Evolutionary conservation across 2,888 invertebrate genomes (phyloP), one percentile per base, ranked within the genome.

Genomic region (Oscheius sp.): DNA sequence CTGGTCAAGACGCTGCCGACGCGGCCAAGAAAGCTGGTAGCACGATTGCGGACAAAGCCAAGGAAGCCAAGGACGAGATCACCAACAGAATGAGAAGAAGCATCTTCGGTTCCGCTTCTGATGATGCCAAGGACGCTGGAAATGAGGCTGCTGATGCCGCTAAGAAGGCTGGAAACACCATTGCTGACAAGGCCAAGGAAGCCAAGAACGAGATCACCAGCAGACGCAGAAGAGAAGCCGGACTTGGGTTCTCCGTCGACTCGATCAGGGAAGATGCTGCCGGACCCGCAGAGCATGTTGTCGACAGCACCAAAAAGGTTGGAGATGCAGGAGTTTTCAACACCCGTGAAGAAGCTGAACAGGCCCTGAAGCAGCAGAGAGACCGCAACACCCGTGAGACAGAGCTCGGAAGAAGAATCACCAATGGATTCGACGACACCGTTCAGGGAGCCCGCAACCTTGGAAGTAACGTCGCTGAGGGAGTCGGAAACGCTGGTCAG

Each of bases 361-460:
- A 66, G 32, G 66, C 66, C 11, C 51, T 42, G 42, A 42, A 42
- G 42, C 42, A 42, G 7, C 42, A 42, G 42, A 42, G 7, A 42
- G 42, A 42, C 42, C 42, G 42, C 42, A 42, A 42, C 7, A 7
- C 7, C 42, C 42, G 42, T 42, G 42, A 42, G 7, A 42, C 50
- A 32, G 53, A 66, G 50, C 50, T 48, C 50, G 66, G 47, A 11
- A 13, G 33, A 11, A 33, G 48, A 7, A 48, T n/a, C n/a, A 32
- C 11, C 13, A 48, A 63, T 10, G 50, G 48, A 7, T 47, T 48
- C n/a, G 53, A 53, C n/a, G 29, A 53, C n/a, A 48, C 53, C 33
- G 59, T 47, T 29, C 60, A 66, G 50, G 74, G 78, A 50, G 80
- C 76, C n/a, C 73, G 76, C 42, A 60, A 73, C 1, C 77, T 78